Percentiles rank a stretch among this genome's conserved stretches.
Evolutionary conservation across 2,797 vertebrate species (phyloP).

Genomic region (Pangasius djambal): DNA sequence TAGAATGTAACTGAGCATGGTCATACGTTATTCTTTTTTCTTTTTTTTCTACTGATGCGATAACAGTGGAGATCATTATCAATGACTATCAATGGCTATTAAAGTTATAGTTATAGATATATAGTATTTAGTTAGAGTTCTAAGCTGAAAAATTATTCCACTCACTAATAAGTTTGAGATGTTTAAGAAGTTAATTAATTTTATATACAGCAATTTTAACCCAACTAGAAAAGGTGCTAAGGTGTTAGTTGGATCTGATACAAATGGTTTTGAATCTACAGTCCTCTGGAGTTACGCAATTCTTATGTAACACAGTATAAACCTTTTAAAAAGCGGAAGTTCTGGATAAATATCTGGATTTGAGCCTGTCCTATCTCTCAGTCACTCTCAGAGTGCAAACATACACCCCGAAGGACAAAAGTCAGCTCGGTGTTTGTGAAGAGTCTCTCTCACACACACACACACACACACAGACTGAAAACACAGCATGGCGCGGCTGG

Average conservation of each 20-base stretch:
- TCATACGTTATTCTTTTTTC: neutral
- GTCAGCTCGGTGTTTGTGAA: slow-evolving; percentile 12
- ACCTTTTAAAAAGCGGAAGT: neutral
- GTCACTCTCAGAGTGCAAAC: slow-evolving; percentile 23
- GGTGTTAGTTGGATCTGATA: neutral
- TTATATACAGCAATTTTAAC: neutral
- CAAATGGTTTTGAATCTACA: neutral
- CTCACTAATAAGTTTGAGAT: neutral
- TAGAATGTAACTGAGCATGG: neutral
- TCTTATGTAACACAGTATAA: neutral
- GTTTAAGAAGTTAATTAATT: neutral
- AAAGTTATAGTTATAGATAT: neutral
- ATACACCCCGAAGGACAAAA: slow-evolving; percentile 41
- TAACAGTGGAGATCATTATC: neutral
- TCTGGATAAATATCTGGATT: neutral
- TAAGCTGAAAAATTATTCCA: neutral
- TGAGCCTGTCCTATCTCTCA: neutral
- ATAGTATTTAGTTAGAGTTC: neutral
- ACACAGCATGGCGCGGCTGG: neutral
- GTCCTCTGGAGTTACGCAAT: neutral
- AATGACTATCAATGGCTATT: neutral
- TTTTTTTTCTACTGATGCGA: neutral
- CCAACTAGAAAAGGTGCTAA: neutral
- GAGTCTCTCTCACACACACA: neutral
- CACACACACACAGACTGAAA: neutral